These are phyloP conservation scores for Acanthiza pusilla DNA, from an alignment of 2,797 vertebrate species.

Conservation along the genomic window DNA sequence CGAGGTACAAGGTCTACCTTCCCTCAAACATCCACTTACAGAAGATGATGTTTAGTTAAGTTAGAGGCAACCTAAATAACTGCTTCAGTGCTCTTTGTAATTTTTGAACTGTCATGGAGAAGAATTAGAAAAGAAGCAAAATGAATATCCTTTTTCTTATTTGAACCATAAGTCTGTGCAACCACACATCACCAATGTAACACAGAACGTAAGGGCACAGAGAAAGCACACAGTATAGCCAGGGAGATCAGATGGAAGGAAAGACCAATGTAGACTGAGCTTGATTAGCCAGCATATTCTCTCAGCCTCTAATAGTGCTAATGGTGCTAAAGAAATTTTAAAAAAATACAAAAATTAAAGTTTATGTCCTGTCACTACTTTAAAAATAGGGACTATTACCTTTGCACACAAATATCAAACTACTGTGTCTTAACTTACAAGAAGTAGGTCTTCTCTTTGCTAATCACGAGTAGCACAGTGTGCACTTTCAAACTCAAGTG, in stretches of 20 bases:
- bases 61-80: not conserved
- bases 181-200: accelerated
- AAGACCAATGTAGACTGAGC: too few relatives aligned
- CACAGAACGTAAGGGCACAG: not conserved
- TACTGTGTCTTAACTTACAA: not conserved
- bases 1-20: not conserved
- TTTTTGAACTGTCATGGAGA: not conserved
- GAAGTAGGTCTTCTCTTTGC: not conserved
- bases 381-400: not conserved
- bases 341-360: not conserved
- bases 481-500: not conserved
- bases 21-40: not conserved
- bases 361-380: not conserved
- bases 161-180: not conserved
- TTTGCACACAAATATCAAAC: not conserved
- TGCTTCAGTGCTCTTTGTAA: not conserved
- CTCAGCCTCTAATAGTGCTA: too few relatives aligned
- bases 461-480: not conserved
- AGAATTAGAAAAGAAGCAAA: not conserved
- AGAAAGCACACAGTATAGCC: not conserved
- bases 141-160: not conserved
- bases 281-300: too few relatives aligned
- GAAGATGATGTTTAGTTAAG: not conserved
- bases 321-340: not conserved
- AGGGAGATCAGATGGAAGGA: too few relatives aligned